These are phyloP conservation scores for Urophycis tenuis DNA, from an alignment of 2,797 vertebrate genomes.

Conservation along the genomic window DNA sequence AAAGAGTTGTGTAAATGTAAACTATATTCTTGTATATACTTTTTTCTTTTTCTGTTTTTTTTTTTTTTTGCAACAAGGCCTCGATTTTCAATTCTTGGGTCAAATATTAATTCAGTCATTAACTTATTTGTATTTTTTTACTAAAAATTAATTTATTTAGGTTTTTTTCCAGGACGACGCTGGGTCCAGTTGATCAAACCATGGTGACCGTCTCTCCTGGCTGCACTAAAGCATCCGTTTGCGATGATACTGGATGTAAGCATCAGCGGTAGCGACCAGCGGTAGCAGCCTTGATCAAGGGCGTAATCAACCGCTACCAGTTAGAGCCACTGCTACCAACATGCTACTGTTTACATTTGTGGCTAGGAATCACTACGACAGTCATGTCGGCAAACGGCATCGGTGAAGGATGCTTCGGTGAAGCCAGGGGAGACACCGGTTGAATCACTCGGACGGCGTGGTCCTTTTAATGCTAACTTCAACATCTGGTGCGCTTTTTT, in stretches of 20 bases:
- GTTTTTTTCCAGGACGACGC: background rate
- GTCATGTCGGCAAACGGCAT: background rate
- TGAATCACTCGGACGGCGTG: background rate
- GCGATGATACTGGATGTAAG: background rate
- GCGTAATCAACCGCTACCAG: background rate
- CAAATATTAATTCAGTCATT: background rate
- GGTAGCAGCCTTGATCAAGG: background rate
- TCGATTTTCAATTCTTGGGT: background rate
- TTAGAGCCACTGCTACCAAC: background rate
- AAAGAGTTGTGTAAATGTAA: slow-evolving; percentile 2
- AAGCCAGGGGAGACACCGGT: background rate
- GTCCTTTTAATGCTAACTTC: background rate
- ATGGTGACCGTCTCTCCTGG: background rate
- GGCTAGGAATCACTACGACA: background rate
- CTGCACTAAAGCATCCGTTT: background rate
- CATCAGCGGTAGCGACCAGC: background rate
- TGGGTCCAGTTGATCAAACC: background rate
- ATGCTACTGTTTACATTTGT: background rate
- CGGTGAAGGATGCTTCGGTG: background rate
- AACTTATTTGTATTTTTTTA: background rate
- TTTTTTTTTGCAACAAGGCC: background rate
- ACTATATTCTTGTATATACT: background rate
- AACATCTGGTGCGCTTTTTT: background rate
- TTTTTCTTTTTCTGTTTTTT: background rate
- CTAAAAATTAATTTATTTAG: background rate